Conservation (phyloP, 2,797 vertebrate genomes). For the Onychomys arenicola region DNA sequence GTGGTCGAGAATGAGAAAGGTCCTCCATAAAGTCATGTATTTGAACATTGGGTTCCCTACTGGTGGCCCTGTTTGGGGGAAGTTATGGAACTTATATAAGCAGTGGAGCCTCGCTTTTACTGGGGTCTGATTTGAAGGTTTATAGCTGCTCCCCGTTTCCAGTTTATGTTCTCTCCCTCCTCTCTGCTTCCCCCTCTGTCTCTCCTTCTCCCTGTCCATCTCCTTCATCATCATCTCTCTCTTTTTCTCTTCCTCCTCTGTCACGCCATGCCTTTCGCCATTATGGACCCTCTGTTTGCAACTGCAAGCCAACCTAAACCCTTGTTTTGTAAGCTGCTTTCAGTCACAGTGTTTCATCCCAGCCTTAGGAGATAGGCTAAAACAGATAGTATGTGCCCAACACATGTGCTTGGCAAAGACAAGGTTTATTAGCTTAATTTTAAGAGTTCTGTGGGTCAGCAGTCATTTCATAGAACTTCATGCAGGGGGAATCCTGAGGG, state of each 20-base stretch:
- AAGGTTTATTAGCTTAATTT: not conserved
- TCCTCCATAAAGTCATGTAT: not conserved
- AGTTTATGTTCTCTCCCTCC: not conserved
- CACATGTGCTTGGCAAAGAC: not conserved
- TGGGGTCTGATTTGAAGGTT: not conserved
- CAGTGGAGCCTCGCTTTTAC: not conserved
- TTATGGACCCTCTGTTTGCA: not conserved
- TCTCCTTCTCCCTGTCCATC: not conserved
- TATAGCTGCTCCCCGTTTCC: not conserved
- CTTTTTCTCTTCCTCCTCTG: not conserved
- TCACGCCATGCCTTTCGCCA: not conserved
- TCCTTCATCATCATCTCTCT: too few relatives aligned
- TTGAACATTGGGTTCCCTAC: not conserved
- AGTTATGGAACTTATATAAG: not conserved
- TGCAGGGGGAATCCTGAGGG: not conserved
- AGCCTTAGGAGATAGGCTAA: not conserved
- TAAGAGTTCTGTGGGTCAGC: not conserved
- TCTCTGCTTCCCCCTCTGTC: not conserved
- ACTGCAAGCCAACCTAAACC: not conserved
- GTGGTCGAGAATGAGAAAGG: not conserved
- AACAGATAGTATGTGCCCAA: not conserved
- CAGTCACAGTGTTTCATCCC: not conserved
- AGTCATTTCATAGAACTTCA: not conserved
- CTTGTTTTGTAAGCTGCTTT: not conserved
- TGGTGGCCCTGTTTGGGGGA: too few relatives aligned